phyloP scores from a whole-genome alignment of 2,888 invertebrate genomes.

The Catocala fraxini region DNA sequence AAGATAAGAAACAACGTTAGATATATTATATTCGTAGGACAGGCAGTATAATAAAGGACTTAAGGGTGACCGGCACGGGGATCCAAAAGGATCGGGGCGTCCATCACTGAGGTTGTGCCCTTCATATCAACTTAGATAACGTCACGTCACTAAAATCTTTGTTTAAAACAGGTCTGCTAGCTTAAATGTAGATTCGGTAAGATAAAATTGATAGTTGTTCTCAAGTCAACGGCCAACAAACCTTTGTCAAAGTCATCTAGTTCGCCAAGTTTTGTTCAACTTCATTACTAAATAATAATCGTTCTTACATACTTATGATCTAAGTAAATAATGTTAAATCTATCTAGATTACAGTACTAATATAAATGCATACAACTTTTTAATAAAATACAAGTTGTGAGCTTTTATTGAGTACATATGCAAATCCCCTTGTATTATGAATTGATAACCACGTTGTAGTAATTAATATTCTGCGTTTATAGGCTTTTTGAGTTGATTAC shows the following conservation, averaged over 20 bases:
- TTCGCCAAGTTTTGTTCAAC: constrained; percentile 17
- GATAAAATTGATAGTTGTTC: constrained; percentile 10
- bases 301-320: constrained; percentile 28
- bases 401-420: no score
- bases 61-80: constrained; percentile 23
- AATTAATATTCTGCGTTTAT: no score
- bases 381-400: no score
- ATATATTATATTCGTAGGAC: background rate
- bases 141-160: constrained; percentile 11
- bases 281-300: constrained; percentile 17
- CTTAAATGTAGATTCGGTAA: constrained; percentile 20
- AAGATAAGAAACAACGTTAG: no score
- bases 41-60: background rate
- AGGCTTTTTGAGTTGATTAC: no score
- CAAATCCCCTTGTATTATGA: no score
- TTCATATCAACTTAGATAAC: constrained; percentile 21
- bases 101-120: background rate
- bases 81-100: constrained; percentile 4
- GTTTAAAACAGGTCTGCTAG: constrained; percentile 3
- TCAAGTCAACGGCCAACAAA: constrained; percentile 32
- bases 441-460: no score
- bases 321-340: constrained; percentile 33
- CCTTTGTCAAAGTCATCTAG: constrained; percentile 39
- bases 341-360: constrained; percentile 20
- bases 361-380: background rate